phyloP scores from a whole-genome alignment of 35 echinoderm and acorn worm species.

The Lytechinus variegatus region DNA sequence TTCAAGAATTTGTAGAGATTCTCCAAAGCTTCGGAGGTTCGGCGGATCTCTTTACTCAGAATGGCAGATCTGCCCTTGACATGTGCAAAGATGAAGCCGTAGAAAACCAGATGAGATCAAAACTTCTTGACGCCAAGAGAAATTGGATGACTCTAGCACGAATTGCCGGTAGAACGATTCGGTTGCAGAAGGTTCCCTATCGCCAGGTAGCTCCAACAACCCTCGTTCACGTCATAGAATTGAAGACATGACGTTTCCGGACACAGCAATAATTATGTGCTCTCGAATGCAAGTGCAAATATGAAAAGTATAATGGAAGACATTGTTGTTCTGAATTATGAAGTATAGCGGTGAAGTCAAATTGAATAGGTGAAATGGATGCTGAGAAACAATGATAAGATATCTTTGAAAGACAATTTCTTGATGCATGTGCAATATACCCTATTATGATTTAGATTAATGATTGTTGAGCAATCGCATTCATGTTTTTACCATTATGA shows the following conservation, averaged over 20 bases:
- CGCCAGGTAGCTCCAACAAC: not conserved
- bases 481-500: no score
- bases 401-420: no score
- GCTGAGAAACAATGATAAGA: no score
- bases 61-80: not conserved
- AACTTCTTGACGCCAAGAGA: not conserved
- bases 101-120: not conserved
- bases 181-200: not conserved
- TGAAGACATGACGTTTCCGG: not conserved
- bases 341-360: not conserved
- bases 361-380: not conserved
- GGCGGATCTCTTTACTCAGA: not conserved
- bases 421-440: no score
- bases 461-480: no score
- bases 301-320: not conserved
- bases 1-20: not conserved
- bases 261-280: no score
- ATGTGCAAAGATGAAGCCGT: constrained; percentile 16
- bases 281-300: no score
- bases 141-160: not conserved
- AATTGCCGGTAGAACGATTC: not conserved
- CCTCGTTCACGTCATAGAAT: not conserved
- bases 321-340: not conserved
- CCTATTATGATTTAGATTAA: no score
- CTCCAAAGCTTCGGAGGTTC: not conserved